Evolutionary conservation across 2,113 vertebrate genomes (phyloP).

Genomic region (Rhinopomastus cyanomelas): DNA sequence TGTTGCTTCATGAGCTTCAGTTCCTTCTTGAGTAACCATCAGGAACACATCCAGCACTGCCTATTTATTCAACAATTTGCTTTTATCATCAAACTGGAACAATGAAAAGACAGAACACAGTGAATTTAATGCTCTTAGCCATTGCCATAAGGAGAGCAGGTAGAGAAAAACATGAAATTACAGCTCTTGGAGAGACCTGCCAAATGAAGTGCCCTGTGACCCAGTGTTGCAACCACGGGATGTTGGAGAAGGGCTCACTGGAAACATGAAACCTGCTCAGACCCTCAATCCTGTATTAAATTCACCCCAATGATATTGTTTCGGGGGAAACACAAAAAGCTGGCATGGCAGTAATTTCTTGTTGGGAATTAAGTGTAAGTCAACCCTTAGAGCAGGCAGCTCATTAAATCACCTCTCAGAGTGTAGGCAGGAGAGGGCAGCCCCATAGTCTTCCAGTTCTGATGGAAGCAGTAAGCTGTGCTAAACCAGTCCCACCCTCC

Average conservation of each 20-base stretch:
- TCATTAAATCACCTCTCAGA: neutral
- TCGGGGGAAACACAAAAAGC: neutral
- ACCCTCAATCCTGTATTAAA: neutral
- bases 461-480: neutral
- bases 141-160: neutral
- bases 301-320: neutral
- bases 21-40: slow-evolving; percentile 19
- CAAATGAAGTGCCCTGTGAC: neutral
- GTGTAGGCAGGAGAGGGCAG: neutral
- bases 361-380: neutral
- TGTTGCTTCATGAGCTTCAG: neutral
- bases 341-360: neutral
- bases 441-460: neutral
- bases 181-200: neutral
- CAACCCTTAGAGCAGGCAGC: neutral
- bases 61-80: neutral
- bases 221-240: neutral
- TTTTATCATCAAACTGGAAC: neutral
- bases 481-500: neutral
- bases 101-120: neutral
- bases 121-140: neutral
- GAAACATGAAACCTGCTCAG: neutral
- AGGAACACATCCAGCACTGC: neutral
- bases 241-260: neutral
- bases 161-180: neutral